phyloP scores from a whole-genome alignment of 2,797 vertebrate genomes.

The Helicolenus hilgendorfi region DNA sequence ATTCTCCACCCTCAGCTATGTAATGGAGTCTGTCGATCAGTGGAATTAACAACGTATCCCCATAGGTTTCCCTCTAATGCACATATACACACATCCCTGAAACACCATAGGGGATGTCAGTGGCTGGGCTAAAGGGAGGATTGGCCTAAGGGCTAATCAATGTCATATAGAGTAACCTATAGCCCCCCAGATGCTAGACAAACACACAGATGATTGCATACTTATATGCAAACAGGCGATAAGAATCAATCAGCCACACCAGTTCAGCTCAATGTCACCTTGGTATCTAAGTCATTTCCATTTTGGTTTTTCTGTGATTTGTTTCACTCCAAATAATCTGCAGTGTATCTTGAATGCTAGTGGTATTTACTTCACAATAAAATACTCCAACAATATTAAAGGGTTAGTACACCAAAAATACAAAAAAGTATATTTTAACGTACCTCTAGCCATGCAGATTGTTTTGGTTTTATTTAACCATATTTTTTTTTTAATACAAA shows the following conservation, averaged over 20 bases:
- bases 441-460: background rate
- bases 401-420: background rate
- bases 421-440: background rate
- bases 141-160: slow-evolving; percentile 75
- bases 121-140: slow-evolving; percentile 42
- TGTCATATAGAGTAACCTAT: slow-evolving; percentile 42
- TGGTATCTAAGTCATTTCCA: background rate
- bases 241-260: slow-evolving; percentile 58
- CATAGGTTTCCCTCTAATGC: background rate
- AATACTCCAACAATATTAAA: background rate
- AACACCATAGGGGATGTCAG: slow-evolving; percentile 28
- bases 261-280: slow-evolving; percentile 53
- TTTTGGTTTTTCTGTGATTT: background rate
- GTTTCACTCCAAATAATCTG: background rate
- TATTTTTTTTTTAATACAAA: background rate
- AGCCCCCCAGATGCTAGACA: background rate
- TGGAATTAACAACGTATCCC: slow-evolving; percentile 44
- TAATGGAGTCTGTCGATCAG: slow-evolving; percentile 65
- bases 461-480: background rate
- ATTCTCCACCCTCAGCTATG: slow-evolving; percentile 29
- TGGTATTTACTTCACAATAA: background rate
- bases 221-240: slow-evolving; percentile 20
- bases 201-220: slow-evolving; percentile 25
- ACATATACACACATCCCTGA: background rate
- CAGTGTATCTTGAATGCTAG: background rate